Evolutionary conservation across 2,797 vertebrate species (phyloP).

Genomic region (Lacerta viridis): DNA sequence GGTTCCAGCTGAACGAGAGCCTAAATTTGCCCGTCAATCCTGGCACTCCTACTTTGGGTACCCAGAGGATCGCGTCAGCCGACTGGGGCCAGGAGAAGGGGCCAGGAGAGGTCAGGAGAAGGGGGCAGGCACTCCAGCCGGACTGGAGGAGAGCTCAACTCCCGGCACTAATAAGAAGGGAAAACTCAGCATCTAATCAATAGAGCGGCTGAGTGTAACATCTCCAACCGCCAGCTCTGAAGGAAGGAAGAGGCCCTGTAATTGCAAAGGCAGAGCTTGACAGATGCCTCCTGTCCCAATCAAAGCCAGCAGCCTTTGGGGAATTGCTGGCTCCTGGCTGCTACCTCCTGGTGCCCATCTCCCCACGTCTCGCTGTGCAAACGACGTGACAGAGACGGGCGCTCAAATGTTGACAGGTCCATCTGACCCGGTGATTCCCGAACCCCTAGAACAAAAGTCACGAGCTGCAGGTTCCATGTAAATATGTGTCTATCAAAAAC

Average conservation of each 20-base stretch:
- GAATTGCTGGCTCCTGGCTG: background rate
- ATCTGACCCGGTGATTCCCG: background rate
- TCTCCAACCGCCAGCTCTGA: background rate
- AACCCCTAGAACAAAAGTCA: background rate
- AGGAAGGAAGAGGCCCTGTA: slow-evolving; percentile 10
- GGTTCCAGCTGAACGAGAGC: slow-evolving; percentile 12
- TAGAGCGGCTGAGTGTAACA: slow-evolving; percentile 28
- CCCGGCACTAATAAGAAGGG: slow-evolving; percentile 31
- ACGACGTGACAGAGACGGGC: background rate
- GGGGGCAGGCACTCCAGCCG: background rate
- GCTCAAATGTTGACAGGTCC: background rate
- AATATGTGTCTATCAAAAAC: background rate
- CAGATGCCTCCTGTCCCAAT: background rate
- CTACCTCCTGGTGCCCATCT: background rate
- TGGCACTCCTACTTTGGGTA: background rate
- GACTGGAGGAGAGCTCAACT: background rate
- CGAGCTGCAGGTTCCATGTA: background rate
- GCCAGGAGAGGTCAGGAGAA: background rate
- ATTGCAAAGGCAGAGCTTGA: slow-evolving; percentile 24
- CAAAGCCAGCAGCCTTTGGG: background rate
- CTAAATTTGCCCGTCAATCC: slow-evolving; percentile 25
- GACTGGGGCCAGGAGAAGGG: background rate
- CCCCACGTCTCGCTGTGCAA: background rate
- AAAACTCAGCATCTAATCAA: slow-evolving; percentile 28
- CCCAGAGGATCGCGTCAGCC: background rate